Percentiles rank a stretch among this genome's conserved stretches.
These are phyloP conservation scores for Epinotia ramella DNA, from an alignment of 2,888 invertebrate species.

Conservation along the genomic window DNA sequence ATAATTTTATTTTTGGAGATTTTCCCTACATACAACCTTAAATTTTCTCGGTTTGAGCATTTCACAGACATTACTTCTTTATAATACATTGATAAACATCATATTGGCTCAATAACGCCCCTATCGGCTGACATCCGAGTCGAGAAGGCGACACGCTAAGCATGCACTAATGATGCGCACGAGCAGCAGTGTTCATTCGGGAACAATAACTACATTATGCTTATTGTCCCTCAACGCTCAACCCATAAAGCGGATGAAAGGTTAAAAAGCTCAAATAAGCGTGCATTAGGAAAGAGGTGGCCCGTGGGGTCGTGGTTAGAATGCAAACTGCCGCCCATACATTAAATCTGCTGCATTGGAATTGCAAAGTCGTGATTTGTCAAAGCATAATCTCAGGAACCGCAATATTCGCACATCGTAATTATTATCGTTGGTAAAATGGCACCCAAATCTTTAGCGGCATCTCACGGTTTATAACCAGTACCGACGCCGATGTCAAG, in stretches of 20 bases:
- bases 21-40: too few relatives aligned
- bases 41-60: too few relatives aligned
- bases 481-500: conserved; percentile 45
- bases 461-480: conserved; percentile 66
- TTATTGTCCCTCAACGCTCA: conserved; percentile 82
- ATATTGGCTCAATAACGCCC: conserved; percentile 5
- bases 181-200: conserved; percentile 57
- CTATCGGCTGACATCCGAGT: conserved; percentile 17
- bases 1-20: too few relatives aligned
- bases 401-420: conserved; percentile 85
- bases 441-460: conserved; percentile 76
- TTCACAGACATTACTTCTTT: too few relatives aligned
- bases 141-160: conserved; percentile 28
- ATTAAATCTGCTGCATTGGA: conserved; percentile 85
- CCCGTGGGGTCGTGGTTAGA: conserved; percentile 83
- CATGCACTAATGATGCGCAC: conserved; percentile 40
- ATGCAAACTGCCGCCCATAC: conserved; percentile 86
- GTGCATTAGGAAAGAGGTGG: conserved; percentile 85
- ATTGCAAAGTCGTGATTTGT: conserved; percentile 86
- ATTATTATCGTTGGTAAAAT: conserved; percentile 83
- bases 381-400: conserved; percentile 85
- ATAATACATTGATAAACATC: too few relatives aligned
- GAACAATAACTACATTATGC: conserved; percentile 74
- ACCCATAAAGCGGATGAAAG: conserved; percentile 81
- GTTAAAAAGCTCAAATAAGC: conserved; percentile 86